Percentiles rank a stretch among this genome's conserved stretches.
phyloP scores from a whole-genome alignment of 2,888 invertebrate genomes.

The Dexiosoma caninum region DNA sequence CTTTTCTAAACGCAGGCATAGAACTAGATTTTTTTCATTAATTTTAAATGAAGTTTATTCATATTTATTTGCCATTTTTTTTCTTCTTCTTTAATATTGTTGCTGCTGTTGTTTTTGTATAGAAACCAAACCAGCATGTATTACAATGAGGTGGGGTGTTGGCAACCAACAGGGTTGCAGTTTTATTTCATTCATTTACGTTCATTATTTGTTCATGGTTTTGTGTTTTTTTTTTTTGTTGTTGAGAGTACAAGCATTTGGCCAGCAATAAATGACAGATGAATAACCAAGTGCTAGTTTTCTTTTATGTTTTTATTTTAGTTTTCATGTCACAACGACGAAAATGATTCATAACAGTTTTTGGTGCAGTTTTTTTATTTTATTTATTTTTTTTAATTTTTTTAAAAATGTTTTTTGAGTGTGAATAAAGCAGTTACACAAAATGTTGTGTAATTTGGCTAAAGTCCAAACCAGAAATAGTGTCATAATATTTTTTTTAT shows the following conservation, averaged over 20 bases:
- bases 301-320: neutral
- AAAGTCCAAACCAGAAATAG: slow-evolving; percentile 56
- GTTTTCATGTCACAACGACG: slow-evolving; percentile 2
- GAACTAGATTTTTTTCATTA: slow-evolving; percentile 66
- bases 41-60: slow-evolving; percentile 64
- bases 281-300: slow-evolving; percentile 18
- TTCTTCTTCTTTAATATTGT: too few species aligned
- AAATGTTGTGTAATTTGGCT: slow-evolving; percentile 48
- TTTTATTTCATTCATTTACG: slow-evolving; percentile 18
- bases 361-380: neutral
- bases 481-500: slow-evolving; percentile 42
- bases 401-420: too few species aligned
- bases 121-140: neutral
- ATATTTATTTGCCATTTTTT: neutral
- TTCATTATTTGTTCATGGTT: neutral
- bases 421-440: slow-evolving; percentile 12
- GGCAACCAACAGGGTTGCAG: slow-evolving; percentile 20
- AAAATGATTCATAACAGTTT: slow-evolving; percentile 31
- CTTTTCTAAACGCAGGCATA: neutral
- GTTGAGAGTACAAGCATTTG: too few species aligned
- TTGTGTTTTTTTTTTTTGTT: too few species aligned
- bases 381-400: too few species aligned
- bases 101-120: too few species aligned
- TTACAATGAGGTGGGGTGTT: neutral
- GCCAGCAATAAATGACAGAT: slow-evolving; percentile 49